phyloP scores from a whole-genome alignment of 2,113 vertebrate genomes.

The Eira barbara region DNA sequence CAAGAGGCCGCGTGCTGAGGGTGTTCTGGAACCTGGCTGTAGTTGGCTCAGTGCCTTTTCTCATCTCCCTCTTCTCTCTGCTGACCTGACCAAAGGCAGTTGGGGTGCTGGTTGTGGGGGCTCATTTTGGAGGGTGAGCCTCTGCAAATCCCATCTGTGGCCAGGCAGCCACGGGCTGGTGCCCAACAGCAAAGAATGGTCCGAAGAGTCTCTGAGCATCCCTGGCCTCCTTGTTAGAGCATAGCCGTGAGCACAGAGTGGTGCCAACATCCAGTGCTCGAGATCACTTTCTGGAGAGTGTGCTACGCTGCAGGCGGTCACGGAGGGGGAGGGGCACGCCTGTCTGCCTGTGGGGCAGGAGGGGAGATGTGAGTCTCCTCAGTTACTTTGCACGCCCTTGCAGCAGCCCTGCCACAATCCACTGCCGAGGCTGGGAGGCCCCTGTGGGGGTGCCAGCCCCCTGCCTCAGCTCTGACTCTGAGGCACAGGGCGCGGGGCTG shows the following conservation, averaged over 20 bases:
- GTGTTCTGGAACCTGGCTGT: not conserved
- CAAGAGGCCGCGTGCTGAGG: not conserved
- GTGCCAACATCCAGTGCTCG: not conserved
- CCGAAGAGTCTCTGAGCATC: not conserved
- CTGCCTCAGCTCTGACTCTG: not conserved
- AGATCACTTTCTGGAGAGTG: not conserved
- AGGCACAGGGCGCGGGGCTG: fast-evolving
- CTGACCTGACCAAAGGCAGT: not conserved
- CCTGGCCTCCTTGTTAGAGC: not conserved
- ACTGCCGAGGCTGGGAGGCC: not conserved
- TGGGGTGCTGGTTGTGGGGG: not conserved
- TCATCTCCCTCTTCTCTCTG: not conserved
- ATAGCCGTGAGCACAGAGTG: not conserved
- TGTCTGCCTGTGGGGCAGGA: not conserved
- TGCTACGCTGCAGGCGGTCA: not conserved
- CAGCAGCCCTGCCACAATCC: not conserved
- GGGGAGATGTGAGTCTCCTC: not conserved
- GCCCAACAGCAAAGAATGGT: not conserved
- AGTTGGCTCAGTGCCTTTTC: not conserved
- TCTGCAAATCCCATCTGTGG: not conserved
- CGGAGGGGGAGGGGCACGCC: not conserved
- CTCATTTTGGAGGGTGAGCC: not conserved
- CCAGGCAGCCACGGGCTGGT: not conserved
- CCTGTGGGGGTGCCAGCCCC: not conserved
- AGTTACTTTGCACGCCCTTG: not conserved